These are phyloP conservation scores for Syngnathoides biaculeatus DNA, from an alignment of 2,113 vertebrate genomes.

Conservation along the genomic window DNA sequence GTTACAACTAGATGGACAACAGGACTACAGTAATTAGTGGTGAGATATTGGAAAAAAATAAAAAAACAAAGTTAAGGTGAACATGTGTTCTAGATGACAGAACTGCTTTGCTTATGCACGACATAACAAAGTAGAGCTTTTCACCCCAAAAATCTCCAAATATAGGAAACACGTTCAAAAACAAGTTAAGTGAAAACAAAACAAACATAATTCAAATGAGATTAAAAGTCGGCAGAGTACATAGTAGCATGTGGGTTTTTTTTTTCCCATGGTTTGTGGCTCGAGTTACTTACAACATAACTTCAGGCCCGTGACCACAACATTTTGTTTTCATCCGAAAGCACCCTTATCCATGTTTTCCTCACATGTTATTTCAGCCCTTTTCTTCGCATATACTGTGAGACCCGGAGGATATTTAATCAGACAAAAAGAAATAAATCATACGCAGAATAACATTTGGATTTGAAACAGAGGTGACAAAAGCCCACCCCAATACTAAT, in stretches of 20 bases:
- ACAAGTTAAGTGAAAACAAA: not conserved
- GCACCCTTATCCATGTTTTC: not conserved
- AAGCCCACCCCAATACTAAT: no score
- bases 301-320: not conserved
- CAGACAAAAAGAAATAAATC: not conserved
- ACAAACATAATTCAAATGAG: not conserved
- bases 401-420: not conserved
- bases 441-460: no score
- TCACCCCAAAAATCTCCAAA: not conserved
- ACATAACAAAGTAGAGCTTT: not conserved
- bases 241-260: not conserved
- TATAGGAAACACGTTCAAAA: not conserved
- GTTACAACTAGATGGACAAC: conserved; percentile 1
- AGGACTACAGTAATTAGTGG: not conserved
- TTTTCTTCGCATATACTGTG: not conserved
- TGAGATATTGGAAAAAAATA: not conserved
- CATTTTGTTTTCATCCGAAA: not conserved
- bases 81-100: not conserved
- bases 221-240: not conserved
- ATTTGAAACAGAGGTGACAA: no score
- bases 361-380: not conserved
- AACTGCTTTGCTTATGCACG: not conserved
- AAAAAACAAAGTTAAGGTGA: not conserved
- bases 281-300: conserved; percentile 1
- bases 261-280: not conserved